phyloP scores from a whole-genome alignment of 2,888 invertebrate genomes.

The Malachius bipustulatus region DNA sequence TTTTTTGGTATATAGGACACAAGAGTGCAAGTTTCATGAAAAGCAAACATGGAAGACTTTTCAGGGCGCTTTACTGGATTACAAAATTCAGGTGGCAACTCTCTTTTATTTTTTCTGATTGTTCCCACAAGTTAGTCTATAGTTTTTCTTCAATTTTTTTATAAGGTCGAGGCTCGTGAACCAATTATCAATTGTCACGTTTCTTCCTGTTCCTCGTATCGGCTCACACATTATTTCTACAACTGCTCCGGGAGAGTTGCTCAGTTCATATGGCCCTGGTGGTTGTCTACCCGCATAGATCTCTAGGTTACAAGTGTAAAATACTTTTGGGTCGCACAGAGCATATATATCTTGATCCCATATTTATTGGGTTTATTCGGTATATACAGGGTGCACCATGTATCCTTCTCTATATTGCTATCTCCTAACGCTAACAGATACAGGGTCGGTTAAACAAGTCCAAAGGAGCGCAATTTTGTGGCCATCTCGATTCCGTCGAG shows the following conservation, averaged over 20 bases:
- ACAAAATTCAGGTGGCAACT: constrained; percentile 6
- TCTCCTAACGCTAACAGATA: no score
- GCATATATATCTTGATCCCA: constrained; percentile 27
- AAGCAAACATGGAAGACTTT: constrained; percentile 16
- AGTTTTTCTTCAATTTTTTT: no score
- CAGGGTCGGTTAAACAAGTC: no score
- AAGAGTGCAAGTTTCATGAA: constrained; percentile 20
- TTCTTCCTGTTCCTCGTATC: constrained; percentile 15
- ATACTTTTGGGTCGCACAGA: constrained; percentile 20
- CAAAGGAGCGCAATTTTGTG: no score
- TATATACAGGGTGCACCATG: no score
- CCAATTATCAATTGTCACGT: constrained; percentile 15
- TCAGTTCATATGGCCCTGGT: constrained; percentile 17
- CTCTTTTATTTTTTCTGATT: no score
- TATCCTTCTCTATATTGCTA: no score
- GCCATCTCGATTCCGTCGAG: no score
- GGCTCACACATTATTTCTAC: constrained; percentile 15
- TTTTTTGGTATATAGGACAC: constrained; percentile 26
- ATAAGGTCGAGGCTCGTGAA: constrained; percentile 2
- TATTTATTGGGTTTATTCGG: constrained; percentile 16
- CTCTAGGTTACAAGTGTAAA: constrained; percentile 22
- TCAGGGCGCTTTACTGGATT: constrained; percentile 8
- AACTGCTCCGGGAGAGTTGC: constrained; percentile 15
- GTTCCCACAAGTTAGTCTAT: no score
- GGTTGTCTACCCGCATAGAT: constrained; percentile 23